Percentiles rank a stretch among this genome's conserved stretches.
phyloP scores from a whole-genome alignment of 1,140 invertebrate species.

The Panulirus ornatus region DNA sequence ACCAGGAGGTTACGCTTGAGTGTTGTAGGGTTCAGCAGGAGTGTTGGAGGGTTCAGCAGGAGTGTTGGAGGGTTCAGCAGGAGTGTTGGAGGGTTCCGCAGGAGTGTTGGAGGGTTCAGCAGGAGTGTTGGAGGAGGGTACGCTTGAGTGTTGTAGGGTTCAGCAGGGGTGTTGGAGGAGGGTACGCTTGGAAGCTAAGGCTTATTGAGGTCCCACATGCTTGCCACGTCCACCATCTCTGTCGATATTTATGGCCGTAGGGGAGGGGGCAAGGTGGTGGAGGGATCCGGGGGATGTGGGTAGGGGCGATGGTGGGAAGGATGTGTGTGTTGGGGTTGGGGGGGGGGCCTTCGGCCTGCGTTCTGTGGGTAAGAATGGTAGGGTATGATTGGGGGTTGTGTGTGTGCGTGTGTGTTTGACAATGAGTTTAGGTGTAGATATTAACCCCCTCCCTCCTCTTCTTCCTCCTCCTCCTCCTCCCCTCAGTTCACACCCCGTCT shows the following conservation, averaged over 20 bases:
- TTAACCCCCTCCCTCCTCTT: slow-evolving; percentile 8
- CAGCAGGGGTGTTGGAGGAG: no score
- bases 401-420: not conserved
- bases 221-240: not conserved
- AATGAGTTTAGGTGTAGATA: not conserved
- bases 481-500: not conserved
- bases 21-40: no score
- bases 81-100: no score
- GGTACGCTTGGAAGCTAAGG: no score
- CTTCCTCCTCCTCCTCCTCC: not conserved
- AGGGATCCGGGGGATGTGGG: not conserved
- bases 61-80: no score
- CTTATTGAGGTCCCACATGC: no score
- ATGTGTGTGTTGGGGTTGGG: not conserved
- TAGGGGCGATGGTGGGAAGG: not conserved
- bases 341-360: not conserved
- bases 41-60: no score
- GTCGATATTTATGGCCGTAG: not conserved
- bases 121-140: no score
- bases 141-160: no score
- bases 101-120: no score
- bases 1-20: no score
- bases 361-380: not conserved
- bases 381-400: not conserved
- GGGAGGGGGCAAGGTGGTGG: no score